Conservation (phyloP, 2,888 invertebrate species). For the Pyrrhia umbra region DNA sequence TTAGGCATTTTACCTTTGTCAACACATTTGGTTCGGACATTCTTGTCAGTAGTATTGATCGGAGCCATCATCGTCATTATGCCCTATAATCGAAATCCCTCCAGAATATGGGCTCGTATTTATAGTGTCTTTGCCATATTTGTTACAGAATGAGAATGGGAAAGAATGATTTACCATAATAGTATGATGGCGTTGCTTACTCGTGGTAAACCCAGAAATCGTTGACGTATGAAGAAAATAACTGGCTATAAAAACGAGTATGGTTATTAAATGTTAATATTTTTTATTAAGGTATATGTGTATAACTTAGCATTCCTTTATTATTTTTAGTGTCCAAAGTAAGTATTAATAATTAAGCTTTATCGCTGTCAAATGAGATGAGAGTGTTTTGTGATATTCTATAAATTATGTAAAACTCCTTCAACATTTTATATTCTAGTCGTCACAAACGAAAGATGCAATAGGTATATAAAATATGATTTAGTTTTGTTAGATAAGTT, state of each 20-base stretch:
- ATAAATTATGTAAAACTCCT: neutral
- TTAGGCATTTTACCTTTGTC: too few species aligned
- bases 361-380: neutral
- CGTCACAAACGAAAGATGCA: slow-evolving; percentile 13
- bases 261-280: slow-evolving; percentile 1
- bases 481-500: neutral
- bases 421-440: slow-evolving; percentile 37
- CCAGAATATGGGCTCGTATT: too few species aligned
- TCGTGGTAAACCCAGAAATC: neutral
- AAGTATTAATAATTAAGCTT: slow-evolving; percentile 3
- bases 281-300: neutral
- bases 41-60: too few species aligned
- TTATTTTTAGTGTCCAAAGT: slow-evolving; percentile 18
- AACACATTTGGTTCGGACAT: too few species aligned
- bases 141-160: neutral
- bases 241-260: slow-evolving; percentile 5
- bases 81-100: too few species aligned
- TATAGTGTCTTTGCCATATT: neutral
- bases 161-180: neutral
- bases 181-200: neutral
- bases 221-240: neutral
- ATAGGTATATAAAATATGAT: too few species aligned
- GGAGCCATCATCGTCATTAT: too few species aligned
- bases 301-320: slow-evolving; percentile 16
- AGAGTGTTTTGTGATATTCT: neutral